phyloP scores from a whole-genome alignment of 2,797 vertebrate species.

The Cetoscarus ocellatus region DNA sequence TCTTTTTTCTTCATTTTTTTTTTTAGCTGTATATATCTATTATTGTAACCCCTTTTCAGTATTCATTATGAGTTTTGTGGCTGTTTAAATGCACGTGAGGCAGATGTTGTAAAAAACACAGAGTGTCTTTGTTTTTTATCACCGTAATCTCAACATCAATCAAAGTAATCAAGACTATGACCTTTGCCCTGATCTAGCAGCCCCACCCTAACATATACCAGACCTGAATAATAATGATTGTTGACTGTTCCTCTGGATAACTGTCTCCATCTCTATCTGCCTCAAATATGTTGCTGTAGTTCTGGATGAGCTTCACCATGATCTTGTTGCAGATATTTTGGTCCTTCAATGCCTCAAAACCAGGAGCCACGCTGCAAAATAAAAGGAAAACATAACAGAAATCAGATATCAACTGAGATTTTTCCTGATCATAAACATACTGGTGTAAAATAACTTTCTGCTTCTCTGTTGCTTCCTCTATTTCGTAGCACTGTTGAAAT shows the following conservation, averaged over 20 bases:
- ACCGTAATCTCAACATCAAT: too few species aligned
- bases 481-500: not conserved
- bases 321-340: conserved; percentile 94
- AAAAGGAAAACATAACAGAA: not conserved
- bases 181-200: too few species aligned
- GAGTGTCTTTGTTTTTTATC: too few species aligned
- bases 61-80: too few species aligned
- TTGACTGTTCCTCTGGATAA: conserved; percentile 28
- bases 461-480: not conserved
- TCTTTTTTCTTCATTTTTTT: too few species aligned
- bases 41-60: too few species aligned
- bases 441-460: not conserved
- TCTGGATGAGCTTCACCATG: conserved; percentile 91
- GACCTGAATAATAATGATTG: conserved; percentile 62
- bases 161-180: too few species aligned
- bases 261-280: conserved; percentile 35
- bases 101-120: too few species aligned
- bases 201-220: conserved; percentile 20
- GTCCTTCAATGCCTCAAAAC: conserved; percentile 91
- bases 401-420: not conserved
- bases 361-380: conserved; percentile 85
- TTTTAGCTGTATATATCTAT: too few species aligned
- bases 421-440: not conserved
- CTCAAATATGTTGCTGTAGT: conserved; percentile 88
- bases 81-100: too few species aligned